Conservation (phyloP, 2,888 invertebrate genomes). For the Meliscaeva auricollis region DNA sequence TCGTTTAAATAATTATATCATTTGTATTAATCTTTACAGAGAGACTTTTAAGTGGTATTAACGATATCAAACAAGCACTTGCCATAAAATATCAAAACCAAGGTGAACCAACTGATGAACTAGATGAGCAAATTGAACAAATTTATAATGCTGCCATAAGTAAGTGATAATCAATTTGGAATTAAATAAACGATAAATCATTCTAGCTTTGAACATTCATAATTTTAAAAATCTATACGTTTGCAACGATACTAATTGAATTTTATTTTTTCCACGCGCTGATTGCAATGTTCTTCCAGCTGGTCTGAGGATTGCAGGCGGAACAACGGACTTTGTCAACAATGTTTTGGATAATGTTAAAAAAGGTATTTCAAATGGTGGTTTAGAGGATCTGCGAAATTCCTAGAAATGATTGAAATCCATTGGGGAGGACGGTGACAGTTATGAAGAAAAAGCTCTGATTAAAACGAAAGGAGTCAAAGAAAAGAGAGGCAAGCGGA, state of each 20-base stretch:
- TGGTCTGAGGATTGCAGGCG: slow-evolving; percentile 95
- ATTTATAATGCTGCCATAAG: slow-evolving; percentile 84
- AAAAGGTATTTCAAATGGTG: slow-evolving; percentile 91
- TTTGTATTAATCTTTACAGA: slow-evolving; percentile 85
- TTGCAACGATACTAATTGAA: slow-evolving; percentile 57
- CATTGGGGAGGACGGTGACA: slow-evolving; percentile 40
- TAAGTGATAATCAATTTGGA: slow-evolving; percentile 76
- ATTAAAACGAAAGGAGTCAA: slow-evolving; percentile 28
- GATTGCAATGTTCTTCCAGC: slow-evolving; percentile 77
- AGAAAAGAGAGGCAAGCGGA: slow-evolving; percentile 69
- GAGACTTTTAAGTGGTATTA: slow-evolving; percentile 91
- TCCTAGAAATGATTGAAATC: slow-evolving; percentile 78
- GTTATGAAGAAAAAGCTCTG: slow-evolving; percentile 47
- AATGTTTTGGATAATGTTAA: slow-evolving; percentile 94
- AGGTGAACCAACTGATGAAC: slow-evolving; percentile 85
- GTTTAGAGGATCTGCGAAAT: slow-evolving; percentile 89
- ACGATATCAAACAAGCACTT: slow-evolving; percentile 90
- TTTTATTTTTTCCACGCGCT: slow-evolving; percentile 58
- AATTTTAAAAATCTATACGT: not conserved
- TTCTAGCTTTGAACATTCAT: no score
- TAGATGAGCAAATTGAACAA: slow-evolving; percentile 89
- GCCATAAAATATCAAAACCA: slow-evolving; percentile 86
- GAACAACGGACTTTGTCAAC: slow-evolving; percentile 97
- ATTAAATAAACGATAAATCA: no score
- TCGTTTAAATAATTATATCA: slow-evolving; percentile 14